phyloP scores from a whole-genome alignment of 1,140 invertebrate genomes.

The Eumeta japonica region DNA sequence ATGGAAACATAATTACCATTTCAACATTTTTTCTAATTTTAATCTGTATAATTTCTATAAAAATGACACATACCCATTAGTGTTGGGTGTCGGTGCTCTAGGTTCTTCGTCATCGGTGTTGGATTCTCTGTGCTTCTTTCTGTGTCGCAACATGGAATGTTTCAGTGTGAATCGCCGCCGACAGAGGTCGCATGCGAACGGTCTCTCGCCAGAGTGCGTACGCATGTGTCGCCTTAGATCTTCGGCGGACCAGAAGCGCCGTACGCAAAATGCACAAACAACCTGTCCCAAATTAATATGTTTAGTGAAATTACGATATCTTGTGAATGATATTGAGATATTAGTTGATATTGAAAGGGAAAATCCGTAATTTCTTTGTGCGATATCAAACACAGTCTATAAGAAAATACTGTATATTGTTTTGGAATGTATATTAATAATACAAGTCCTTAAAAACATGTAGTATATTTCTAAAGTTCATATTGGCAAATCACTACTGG shows the following conservation, averaged over 20 bases:
- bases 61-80: conserved; percentile 49
- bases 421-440: no score
- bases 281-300: conserved; percentile 59
- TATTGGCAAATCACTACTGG: no score
- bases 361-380: no score
- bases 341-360: no score
- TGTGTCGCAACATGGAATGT: conserved; percentile 88
- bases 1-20: no score
- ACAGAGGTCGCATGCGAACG: conserved; percentile 81
- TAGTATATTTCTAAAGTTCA: no score
- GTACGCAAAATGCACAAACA: conserved; percentile 87
- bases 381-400: no score
- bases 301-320: not conserved
- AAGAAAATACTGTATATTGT: no score
- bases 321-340: not conserved
- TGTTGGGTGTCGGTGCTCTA: conserved; percentile 27
- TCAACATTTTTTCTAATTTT: no score
- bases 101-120: conserved; percentile 57
- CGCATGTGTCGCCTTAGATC: conserved; percentile 90
- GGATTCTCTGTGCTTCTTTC: conserved; percentile 73
- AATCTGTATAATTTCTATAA: no score
- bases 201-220: conserved; percentile 80
- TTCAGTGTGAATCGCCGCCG: conserved; percentile 84
- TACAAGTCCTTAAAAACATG: no score
- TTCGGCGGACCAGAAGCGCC: conserved; percentile 91